Conservation (phyloP, 2,113 vertebrate species). For the Etheostoma cragini region DNA sequence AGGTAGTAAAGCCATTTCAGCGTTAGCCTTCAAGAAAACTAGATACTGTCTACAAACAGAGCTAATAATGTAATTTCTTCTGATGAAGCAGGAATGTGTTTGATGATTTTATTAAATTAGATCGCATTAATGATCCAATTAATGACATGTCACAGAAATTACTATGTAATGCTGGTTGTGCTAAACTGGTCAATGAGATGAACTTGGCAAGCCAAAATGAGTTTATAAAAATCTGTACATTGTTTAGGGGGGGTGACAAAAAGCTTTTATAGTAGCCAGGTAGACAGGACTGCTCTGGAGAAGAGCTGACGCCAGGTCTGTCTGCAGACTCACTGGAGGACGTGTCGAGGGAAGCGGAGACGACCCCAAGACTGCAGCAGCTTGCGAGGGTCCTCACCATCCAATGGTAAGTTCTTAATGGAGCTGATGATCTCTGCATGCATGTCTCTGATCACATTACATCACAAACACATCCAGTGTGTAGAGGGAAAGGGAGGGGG, state of each 20-base stretch:
- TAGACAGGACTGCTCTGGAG: constrained; percentile 41
- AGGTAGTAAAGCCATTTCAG: constrained; percentile 46
- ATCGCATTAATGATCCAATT: constrained; percentile 16
- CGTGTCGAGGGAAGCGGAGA: constrained; percentile 89
- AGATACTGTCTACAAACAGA: constrained; percentile 5
- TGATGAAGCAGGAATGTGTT: not conserved
- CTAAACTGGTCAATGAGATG: not conserved
- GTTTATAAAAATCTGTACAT: not conserved
- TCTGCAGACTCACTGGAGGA: constrained; percentile 93
- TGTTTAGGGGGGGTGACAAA: not conserved
- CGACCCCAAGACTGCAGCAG: constrained; percentile 93
- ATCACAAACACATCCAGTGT: constrained; percentile 26
- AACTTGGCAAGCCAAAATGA: not conserved
- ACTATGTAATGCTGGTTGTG: not conserved
- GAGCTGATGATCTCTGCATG: constrained; percentile 97
- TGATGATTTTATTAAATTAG: constrained; percentile 11
- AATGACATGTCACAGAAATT: not conserved
- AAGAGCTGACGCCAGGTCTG: constrained; percentile 53
- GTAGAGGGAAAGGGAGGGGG: constrained; percentile 48
- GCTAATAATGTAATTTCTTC: not conserved
- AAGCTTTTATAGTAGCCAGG: constrained; percentile 10
- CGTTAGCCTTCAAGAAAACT: constrained; percentile 18
- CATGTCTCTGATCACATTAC: constrained; percentile 88
- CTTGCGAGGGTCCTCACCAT: constrained; percentile 93
- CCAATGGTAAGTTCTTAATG: constrained; percentile 96